Conservation (phyloP, 2,797 vertebrate species). For the Tragelaphus oryx region DNA sequence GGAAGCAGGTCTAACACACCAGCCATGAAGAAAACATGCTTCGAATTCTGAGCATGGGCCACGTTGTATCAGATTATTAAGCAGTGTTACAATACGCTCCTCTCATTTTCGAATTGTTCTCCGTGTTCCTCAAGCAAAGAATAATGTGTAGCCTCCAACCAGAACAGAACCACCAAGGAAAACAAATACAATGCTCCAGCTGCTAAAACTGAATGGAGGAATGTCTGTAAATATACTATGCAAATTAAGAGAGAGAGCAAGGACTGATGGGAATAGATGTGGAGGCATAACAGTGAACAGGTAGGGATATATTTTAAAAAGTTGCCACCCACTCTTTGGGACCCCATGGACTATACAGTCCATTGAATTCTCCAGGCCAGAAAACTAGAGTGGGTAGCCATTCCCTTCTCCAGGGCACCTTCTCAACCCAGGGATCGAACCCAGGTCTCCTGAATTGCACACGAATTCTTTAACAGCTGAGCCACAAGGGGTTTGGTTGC, state of each 20-base stretch:
- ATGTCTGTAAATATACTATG: not conserved
- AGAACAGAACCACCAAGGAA: not conserved
- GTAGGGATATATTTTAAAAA: not conserved
- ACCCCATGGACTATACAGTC: not conserved
- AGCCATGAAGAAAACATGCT: not conserved
- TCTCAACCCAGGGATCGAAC: not conserved
- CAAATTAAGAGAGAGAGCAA: not conserved
- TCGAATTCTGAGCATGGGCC: not conserved
- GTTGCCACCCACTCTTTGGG: not conserved
- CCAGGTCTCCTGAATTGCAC: not conserved
- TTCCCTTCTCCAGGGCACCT: not conserved
- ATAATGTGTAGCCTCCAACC: not conserved
- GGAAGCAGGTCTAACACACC: not conserved
- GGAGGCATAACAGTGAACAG: not conserved
- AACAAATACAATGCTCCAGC: not conserved
- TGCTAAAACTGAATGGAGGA: not conserved
- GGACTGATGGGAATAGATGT: not conserved
- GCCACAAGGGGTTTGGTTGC: not conserved
- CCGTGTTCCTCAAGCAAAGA: constrained; percentile 11
- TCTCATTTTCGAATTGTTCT: not conserved
- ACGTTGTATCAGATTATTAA: not conserved
- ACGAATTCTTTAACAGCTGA: not conserved
- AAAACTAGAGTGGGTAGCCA: not conserved
- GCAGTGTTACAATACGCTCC: not conserved
- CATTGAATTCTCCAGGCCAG: not conserved